Base-by-base conservation (phyloP, 2,888 invertebrate species). In the Tetragonisca angustula region DNA sequence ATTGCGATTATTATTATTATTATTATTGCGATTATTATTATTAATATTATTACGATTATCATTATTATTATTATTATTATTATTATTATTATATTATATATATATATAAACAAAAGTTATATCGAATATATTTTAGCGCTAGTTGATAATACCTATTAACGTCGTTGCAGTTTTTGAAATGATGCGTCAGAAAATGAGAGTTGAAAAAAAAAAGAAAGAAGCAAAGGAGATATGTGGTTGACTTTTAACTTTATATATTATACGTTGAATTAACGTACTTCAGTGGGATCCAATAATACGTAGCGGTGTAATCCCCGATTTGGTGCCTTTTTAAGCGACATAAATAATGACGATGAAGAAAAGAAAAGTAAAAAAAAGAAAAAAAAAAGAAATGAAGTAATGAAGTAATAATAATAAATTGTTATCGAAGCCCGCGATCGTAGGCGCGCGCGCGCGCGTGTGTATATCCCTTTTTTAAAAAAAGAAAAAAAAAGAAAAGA, bases 81-180 rank as follows among this genome's bases (percentile, higher is more conserved):
- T 79, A 83, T 85, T 78, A 85, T 85, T 61, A 61, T 59, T 59
- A 59, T 59, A 24, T 24, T 90, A 87, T 89, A 89, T 89, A 61
- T 27, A 91, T 89, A 91, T 92, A 92, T 92, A 93, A 93, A 93
- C 92, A 94, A 91, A 94, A 92, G 92, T 94, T 94, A 94, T 94
- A 94, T 92, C 91, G 92, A 93, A 93, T 93, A 94, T 94, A 94
- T 94, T 94, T 94, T 94, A 94, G 94, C 86, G 92, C 92, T 94
- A 94, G 94, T 94, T 94, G 93, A 92, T 94, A 94, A 93, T 92
- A 93, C 91, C 91, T 93, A 93, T 92, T 93, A 94, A 93, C 92
- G 92, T 94, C 94, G 94, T 94, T 94, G 93, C 94, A 94, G 93
- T 93, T 93, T 85, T 92, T 84, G 90, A 89, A 88, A 86, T 88